These are phyloP conservation scores for Clanis bilineata DNA, from an alignment of 2,888 invertebrate species.

Conservation along the genomic window DNA sequence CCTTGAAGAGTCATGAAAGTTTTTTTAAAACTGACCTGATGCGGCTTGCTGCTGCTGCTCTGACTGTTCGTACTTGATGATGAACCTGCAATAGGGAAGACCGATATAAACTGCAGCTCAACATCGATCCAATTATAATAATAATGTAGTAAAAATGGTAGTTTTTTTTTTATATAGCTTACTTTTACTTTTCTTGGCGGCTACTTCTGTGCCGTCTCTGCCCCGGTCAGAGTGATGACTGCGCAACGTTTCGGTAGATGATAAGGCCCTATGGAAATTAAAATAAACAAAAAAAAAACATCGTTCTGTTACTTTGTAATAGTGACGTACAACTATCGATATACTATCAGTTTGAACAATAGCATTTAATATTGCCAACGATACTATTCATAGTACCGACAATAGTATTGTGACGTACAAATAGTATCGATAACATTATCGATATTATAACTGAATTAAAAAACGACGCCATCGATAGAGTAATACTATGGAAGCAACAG, in stretches of 20 bases:
- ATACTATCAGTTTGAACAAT: too few species aligned
- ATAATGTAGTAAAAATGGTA: too few species aligned
- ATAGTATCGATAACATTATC: too few species aligned
- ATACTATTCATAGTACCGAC: too few species aligned
- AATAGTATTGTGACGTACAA: too few species aligned
- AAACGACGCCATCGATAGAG: too few species aligned
- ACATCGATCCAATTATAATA: too few species aligned
- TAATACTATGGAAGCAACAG: too few species aligned
- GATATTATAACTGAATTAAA: too few species aligned
- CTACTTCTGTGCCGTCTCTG: conserved; percentile 56
- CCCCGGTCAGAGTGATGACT: conserved; percentile 67
- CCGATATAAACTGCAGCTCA: neutral
- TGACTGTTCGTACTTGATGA: conserved; percentile 69
- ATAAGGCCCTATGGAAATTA: conserved; percentile 43
- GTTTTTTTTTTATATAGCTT: conserved; percentile 29
- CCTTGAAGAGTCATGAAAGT: too few species aligned
- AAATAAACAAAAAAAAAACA: neutral
- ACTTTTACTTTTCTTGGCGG: conserved; percentile 79
- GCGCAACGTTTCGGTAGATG: conserved; percentile 56
- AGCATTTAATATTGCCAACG: too few species aligned
- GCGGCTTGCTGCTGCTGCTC: conserved; percentile 70
- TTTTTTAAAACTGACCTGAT: conserved; percentile 67
- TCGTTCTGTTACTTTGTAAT: neutral
- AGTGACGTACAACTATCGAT: too few species aligned
- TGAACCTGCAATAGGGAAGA: conserved; percentile 49